Evolutionary conservation across 1,140 invertebrate genomes (phyloP).

Genomic region (Listronotus bonariensis): DNA sequence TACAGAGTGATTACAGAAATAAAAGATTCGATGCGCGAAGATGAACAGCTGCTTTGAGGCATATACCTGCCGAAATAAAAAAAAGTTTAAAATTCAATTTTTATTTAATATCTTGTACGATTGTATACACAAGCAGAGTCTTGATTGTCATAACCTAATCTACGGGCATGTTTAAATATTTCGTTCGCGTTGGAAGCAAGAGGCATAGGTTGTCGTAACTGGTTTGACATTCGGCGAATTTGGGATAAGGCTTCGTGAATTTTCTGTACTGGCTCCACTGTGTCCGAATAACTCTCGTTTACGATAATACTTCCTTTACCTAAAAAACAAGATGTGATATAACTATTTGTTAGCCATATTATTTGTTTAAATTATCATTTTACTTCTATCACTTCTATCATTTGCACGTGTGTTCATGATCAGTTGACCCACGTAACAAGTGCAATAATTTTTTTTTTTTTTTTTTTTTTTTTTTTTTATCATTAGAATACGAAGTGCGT

Average conservation of each 20-base stretch:
- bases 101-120: conserved; percentile 64
- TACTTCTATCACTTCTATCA: no score
- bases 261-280: conserved; percentile 80
- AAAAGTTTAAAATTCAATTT: no score
- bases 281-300: conserved; percentile 81
- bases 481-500: no score
- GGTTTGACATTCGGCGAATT: conserved; percentile 83
- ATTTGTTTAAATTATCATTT: no score
- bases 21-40: no score
- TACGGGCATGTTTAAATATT: conserved; percentile 93
- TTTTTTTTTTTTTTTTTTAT: no score
- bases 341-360: neutral
- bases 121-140: conserved; percentile 92
- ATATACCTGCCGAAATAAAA: no score
- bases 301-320: conserved; percentile 77
- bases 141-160: conserved; percentile 90
- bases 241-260: conserved; percentile 94
- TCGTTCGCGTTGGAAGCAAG: conserved; percentile 91
- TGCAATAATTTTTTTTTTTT: no score
- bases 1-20: no score
- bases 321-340: conserved; percentile 44
- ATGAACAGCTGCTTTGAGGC: no score
- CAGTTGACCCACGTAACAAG: no score
- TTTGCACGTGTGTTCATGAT: no score
- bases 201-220: conserved; percentile 86